Evolutionary conservation across 2,888 invertebrate species (phyloP).

Genomic region (Dryobotodes eremita): DNA sequence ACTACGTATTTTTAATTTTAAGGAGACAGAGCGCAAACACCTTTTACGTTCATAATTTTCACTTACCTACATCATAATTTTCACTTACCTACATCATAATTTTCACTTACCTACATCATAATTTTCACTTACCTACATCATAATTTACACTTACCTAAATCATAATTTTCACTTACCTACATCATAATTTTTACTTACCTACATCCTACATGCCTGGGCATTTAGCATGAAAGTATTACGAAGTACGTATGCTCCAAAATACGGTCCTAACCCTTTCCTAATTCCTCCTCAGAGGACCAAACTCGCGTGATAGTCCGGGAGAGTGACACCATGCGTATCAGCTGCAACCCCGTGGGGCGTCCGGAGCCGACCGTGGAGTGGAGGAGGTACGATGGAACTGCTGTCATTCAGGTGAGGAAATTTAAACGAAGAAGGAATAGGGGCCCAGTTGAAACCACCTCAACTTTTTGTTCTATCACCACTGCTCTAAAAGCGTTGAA

Average conservation of each 20-base stretch:
- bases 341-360: slow-evolving; percentile 95
- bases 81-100: too few relatives aligned
- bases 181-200: too few relatives aligned
- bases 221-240: background rate
- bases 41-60: too few relatives aligned
- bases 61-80: too few relatives aligned
- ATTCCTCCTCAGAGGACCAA: slow-evolving; percentile 81
- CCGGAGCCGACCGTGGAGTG: slow-evolving; percentile 95
- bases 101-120: too few relatives aligned
- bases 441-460: background rate
- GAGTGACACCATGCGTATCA: slow-evolving; percentile 95
- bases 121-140: too few relatives aligned
- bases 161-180: too few relatives aligned
- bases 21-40: background rate
- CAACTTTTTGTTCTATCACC: background rate
- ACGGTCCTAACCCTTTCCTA: background rate
- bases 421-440: background rate
- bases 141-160: too few relatives aligned
- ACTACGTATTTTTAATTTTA: background rate
- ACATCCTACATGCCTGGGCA: background rate
- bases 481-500: background rate
- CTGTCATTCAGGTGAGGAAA: slow-evolving; percentile 83
- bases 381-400: slow-evolving; percentile 92
- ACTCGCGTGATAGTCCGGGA: slow-evolving; percentile 94
- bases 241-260: background rate